These are phyloP conservation scores for Leptobrachium ailaonicum DNA, from an alignment of 2,113 vertebrate species.

Conservation along the genomic window DNA sequence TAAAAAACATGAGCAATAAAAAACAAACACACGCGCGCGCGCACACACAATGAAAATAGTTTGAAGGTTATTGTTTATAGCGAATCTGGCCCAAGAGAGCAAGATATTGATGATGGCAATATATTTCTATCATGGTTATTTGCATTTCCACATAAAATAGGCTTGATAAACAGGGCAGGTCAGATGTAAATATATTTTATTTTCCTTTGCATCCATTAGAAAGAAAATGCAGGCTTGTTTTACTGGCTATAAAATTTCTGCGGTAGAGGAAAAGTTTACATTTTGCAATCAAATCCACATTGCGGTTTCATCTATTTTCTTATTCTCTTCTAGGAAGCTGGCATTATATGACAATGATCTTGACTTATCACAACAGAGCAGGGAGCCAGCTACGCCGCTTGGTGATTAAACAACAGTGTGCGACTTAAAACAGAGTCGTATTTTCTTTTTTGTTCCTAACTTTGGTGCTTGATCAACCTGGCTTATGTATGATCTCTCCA, in stretches of 20 bases:
- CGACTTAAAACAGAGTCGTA: slow-evolving; percentile 27
- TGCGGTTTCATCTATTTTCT: slow-evolving; percentile 45
- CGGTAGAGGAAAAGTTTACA: slow-evolving; percentile 48
- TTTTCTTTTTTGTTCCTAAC: slow-evolving; percentile 19
- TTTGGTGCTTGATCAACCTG: slow-evolving; percentile 15
- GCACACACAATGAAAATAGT: slow-evolving; percentile 32
- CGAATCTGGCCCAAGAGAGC: slow-evolving; percentile 41
- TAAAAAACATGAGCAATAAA: neutral
- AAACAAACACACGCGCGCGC: slow-evolving; percentile 17
- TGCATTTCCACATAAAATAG: slow-evolving; percentile 46
- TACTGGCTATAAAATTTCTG: slow-evolving; percentile 27
- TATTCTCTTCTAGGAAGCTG: slow-evolving; percentile 47
- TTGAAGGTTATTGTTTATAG: slow-evolving; percentile 51
- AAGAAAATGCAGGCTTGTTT: slow-evolving; percentile 35
- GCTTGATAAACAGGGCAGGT: slow-evolving; percentile 11
- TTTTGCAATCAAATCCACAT: slow-evolving; percentile 11
- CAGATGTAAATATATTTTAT: slow-evolving; percentile 48
- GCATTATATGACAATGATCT: slow-evolving; percentile 51
- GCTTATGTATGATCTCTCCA: slow-evolving; percentile 43
- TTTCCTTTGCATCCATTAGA: slow-evolving; percentile 41
- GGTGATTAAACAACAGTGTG: slow-evolving; percentile 55
- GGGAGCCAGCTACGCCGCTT: slow-evolving; percentile 45
- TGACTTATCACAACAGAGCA: slow-evolving; percentile 45
- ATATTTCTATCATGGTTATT: slow-evolving; percentile 52
- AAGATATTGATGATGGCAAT: slow-evolving; percentile 41